A percentile compares a stretch with the other conserved stretches of the same genome.
These are phyloP conservation scores for Amblyjoppa proteus DNA, from an alignment of 2,888 invertebrate genomes.

Conservation along the genomic window DNA sequence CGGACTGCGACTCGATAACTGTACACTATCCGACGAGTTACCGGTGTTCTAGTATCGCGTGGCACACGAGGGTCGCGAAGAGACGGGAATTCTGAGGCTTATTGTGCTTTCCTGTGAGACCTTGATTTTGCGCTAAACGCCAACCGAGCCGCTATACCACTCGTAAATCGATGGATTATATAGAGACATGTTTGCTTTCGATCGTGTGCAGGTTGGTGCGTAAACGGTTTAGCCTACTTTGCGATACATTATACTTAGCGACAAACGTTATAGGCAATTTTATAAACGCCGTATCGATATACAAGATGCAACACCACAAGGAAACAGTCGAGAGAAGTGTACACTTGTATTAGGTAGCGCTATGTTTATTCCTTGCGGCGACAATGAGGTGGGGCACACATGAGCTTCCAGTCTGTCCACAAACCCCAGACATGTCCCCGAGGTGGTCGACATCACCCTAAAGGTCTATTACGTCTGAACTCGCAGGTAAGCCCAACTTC, in stretches of 20 bases:
- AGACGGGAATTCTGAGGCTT: conserved; percentile 28
- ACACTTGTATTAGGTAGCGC: background rate
- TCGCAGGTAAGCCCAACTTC: background rate
- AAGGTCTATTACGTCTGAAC: background rate
- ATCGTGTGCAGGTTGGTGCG: conserved; percentile 36
- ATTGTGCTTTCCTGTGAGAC: conserved; percentile 16
- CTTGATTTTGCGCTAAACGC: conserved; percentile 56
- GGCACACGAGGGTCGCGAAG: conserved; percentile 33
- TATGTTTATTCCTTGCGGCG: background rate
- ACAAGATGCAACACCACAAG: background rate
- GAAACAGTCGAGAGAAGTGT: background rate
- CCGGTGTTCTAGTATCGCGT: conserved; percentile 44
- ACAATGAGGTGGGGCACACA: too few relatives aligned
- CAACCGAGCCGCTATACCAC: conserved; percentile 7
- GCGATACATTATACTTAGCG: conserved; percentile 13
- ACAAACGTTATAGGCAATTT: background rate
- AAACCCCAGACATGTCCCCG: background rate
- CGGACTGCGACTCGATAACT: conserved; percentile 18
- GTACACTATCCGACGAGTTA: conserved; percentile 31
- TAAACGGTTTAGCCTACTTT: conserved; percentile 35
- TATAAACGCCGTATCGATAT: conserved; percentile 7
- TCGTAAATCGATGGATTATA: conserved; percentile 53
- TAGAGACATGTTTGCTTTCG: conserved; percentile 43
- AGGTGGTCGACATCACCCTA: background rate
- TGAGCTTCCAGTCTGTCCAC: too few relatives aligned